Evolutionary conservation across 2,797 vertebrate genomes (phyloP), one percentile per base, ranked within the genome.

Genomic region (Clarias platycephalus): DNA sequence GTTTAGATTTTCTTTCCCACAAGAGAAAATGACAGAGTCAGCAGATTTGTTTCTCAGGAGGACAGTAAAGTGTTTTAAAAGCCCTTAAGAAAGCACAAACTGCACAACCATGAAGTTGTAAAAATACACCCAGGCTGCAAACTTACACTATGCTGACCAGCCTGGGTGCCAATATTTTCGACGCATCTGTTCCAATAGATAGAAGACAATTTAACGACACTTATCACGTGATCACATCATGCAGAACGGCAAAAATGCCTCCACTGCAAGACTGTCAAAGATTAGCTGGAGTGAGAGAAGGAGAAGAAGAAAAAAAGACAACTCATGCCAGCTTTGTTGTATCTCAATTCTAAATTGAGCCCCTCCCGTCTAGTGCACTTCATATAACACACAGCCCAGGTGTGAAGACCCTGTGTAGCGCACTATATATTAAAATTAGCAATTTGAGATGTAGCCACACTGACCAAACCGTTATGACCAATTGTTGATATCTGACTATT

Each of bases 61-160:
- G 76, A 64, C 80, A 26, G 84, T 86, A 86, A 89, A 86, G 58
- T 20, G 7, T 58, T 66, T 66, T 81, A 85, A 86, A 84, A 80
- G 58, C 88, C 66, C 55, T 68, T 22, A 4, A 57, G 71, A 80
- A 80, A 80, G 75, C 62, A 68, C 18, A 78, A 83, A 81, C 67
- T 70, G 44, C 68, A 71, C 58, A 62, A 78, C 10, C 37, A 71
- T 44, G 68, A 80, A 66, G n/a, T n/a, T 75, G 60, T 57, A n/a
- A 67, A 49, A 37, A 71, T n/a, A n/a, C 16, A 74, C 44, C 24
- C 71, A 75, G 1, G n/a, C 55, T 77, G 26, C 57, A 76, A 76
- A 76, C 49, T 53, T 53, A 53, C 49, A 53, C 53, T 37, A 58
- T 6, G 28, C 26, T 34, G 53, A 76, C 49, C n/a, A 16, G 34